phyloP scores from a whole-genome alignment of 1,140 invertebrate genomes.

The Drosophila nannoptera region DNA sequence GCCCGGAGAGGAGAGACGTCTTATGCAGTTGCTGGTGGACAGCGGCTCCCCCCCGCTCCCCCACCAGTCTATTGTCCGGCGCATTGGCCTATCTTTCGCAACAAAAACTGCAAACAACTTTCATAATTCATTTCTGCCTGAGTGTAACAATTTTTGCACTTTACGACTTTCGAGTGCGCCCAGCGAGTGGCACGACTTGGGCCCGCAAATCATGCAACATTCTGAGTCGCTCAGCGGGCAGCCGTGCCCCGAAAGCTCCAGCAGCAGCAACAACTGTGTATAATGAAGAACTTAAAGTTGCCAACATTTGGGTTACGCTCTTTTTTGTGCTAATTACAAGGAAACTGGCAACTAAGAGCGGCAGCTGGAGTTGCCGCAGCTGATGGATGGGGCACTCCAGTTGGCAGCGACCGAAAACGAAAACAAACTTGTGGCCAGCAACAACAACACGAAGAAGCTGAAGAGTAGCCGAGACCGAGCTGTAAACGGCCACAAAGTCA shows the following conservation, averaged over 20 bases:
- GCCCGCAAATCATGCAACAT: constrained; percentile 66
- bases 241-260: constrained; percentile 8
- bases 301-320: constrained; percentile 52
- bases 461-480: constrained; percentile 27
- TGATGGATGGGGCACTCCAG: constrained; percentile 52
- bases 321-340: constrained; percentile 71
- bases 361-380: constrained; percentile 10
- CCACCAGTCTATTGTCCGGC: constrained; percentile 4
- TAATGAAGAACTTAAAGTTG: constrained; percentile 55
- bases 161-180: constrained; percentile 73
- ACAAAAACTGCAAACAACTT: constrained; percentile 65
- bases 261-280: background rate
- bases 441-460: constrained; percentile 53
- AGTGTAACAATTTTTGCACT: constrained; percentile 77
- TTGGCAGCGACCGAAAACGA: constrained; percentile 58
- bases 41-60: background rate
- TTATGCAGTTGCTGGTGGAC: constrained; percentile 23
- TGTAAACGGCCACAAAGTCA: constrained; percentile 49
- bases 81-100: constrained; percentile 20
- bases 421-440: constrained; percentile 69
- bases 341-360: constrained; percentile 40
- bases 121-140: constrained; percentile 77
- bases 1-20: constrained; percentile 31
- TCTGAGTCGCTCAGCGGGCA: constrained; percentile 37
- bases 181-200: constrained; percentile 54